These are phyloP conservation scores for Drosophila quadrilineata DNA, from an alignment of 1,140 invertebrate species.

Conservation along the genomic window DNA sequence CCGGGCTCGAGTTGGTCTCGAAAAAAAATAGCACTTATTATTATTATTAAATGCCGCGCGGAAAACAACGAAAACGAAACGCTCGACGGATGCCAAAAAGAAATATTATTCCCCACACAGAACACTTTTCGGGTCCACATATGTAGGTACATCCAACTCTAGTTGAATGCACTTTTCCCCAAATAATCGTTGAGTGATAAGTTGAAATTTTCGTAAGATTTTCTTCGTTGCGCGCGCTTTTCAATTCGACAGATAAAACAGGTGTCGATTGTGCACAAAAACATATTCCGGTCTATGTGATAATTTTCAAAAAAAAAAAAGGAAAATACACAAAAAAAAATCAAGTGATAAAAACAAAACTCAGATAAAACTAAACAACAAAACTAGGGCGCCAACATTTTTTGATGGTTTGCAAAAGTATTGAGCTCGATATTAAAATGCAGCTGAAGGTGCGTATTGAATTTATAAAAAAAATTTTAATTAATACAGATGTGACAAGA, in stretches of 20 bases:
- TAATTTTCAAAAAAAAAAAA: constrained; percentile 54
- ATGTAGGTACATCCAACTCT: not conserved
- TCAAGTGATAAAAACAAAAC: constrained; percentile 60
- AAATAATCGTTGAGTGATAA: no score
- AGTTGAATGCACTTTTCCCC: constrained; percentile 5
- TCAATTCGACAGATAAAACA: constrained; percentile 8
- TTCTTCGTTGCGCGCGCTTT: constrained; percentile 16
- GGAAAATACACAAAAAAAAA: constrained; percentile 27
- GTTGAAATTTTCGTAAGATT: not conserved
- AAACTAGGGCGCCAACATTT: constrained; percentile 6
- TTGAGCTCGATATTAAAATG: constrained; percentile 54
- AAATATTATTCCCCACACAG: no score
- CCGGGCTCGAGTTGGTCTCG: constrained; percentile 50
- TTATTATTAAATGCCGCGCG: constrained; percentile 59
- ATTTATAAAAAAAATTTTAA: not conserved
- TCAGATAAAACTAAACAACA: constrained; percentile 56
- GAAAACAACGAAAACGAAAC: constrained; percentile 44
- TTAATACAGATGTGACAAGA: no score
- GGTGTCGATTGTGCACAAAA: constrained; percentile 4
- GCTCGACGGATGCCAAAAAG: constrained; percentile 57
- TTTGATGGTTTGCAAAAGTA: constrained; percentile 67
- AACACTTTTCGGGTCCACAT: not conserved
- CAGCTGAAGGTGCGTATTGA: constrained; percentile 61
- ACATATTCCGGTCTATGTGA: constrained; percentile 50
- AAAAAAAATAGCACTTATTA: constrained; percentile 64